Conservation (phyloP, 2,888 invertebrate genomes). For the Stramonita haemastoma region DNA sequence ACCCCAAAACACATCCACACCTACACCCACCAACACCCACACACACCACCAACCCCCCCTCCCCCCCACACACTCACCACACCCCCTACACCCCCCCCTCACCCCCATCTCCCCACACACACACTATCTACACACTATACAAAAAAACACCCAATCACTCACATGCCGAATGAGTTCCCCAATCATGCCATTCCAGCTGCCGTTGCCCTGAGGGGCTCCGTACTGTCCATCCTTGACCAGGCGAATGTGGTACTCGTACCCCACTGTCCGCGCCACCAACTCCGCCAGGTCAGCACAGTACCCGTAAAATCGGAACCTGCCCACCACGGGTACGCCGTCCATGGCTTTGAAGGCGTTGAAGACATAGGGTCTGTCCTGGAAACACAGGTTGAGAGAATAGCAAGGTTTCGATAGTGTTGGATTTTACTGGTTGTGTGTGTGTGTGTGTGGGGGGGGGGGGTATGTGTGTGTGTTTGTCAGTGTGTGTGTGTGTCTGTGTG, state of each 20-base stretch:
- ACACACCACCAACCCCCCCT: neutral
- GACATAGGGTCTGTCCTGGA: constrained; percentile 51
- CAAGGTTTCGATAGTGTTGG: neutral
- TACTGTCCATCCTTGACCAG: constrained; percentile 91
- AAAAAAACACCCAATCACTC: constrained; percentile 28
- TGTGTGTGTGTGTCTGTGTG: no score
- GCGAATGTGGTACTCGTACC: constrained; percentile 90
- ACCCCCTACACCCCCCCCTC: neutral
- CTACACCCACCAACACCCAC: neutral
- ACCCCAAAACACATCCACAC: neutral
- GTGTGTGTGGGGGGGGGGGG: neutral
- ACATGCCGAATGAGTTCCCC: constrained; percentile 72
- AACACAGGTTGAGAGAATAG: neutral
- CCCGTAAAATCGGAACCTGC: constrained; percentile 79
- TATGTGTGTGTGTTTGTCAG: neutral
- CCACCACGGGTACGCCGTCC: constrained; percentile 48
- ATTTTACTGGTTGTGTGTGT: no score
- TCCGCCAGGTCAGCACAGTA: constrained; percentile 95
- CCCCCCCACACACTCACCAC: neutral
- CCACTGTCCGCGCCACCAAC: constrained; percentile 87
- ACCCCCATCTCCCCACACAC: neutral
- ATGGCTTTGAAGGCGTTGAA: constrained; percentile 23
- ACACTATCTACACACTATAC: neutral
- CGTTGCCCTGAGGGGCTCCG: constrained; percentile 79
- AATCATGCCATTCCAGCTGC: constrained; percentile 74